These are phyloP conservation scores for Hyalella azteca DNA, from an alignment of 2,888 invertebrate species.

Conservation along the genomic window DNA sequence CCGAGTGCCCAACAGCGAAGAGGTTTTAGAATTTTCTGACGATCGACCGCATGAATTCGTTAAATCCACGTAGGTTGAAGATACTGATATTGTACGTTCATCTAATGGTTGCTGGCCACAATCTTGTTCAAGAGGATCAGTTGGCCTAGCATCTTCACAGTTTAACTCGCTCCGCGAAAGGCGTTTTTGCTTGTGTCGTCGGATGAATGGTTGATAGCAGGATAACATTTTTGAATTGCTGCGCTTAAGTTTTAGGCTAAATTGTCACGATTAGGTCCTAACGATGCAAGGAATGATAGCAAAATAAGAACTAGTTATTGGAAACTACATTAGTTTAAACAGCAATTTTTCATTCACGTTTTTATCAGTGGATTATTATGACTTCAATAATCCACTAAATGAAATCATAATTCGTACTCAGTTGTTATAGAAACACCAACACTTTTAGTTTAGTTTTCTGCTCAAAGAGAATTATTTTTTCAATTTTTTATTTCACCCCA, in stretches of 20 bases:
- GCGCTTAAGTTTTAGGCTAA: not conserved
- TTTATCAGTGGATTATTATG: too few relatives aligned
- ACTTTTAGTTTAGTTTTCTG: too few relatives aligned
- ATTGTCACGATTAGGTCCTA: too few relatives aligned
- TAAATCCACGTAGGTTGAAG: not conserved
- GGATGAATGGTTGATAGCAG: conserved; percentile 19
- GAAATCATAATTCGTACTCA: too few relatives aligned
- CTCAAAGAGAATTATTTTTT: too few relatives aligned
- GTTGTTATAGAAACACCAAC: too few relatives aligned
- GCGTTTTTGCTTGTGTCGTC: conserved; percentile 7
- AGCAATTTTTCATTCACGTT: too few relatives aligned
- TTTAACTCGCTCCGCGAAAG: not conserved
- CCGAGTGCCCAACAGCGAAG: not conserved
- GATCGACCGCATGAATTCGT: not conserved
- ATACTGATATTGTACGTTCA: not conserved
- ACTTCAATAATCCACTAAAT: too few relatives aligned
- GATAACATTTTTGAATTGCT: conserved; percentile 20
- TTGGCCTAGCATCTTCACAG: not conserved
- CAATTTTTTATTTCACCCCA: too few relatives aligned
- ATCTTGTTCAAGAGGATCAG: not conserved
- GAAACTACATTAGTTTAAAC: too few relatives aligned
- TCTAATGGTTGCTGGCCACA: not conserved
- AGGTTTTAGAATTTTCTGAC: not conserved
- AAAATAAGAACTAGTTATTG: too few relatives aligned
- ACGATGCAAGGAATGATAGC: too few relatives aligned